Percentiles rank a stretch among this genome's conserved stretches.
Conservation (phyloP, 2,113 vertebrate species). For the Syrmaticus mikado region DNA sequence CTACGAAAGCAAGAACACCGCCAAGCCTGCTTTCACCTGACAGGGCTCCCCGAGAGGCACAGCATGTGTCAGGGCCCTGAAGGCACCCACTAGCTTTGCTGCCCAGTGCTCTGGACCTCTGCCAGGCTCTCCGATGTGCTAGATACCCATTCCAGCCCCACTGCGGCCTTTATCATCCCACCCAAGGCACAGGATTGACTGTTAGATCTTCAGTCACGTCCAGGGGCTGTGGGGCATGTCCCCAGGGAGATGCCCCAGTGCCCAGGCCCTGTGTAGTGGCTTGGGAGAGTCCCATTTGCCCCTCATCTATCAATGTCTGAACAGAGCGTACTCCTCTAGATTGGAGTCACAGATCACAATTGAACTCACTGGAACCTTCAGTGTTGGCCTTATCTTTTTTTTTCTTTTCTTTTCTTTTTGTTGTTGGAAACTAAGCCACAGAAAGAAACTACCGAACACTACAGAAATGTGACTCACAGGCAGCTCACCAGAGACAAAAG, state of each 20-base stretch:
- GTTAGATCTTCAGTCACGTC: not conserved
- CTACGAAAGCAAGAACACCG: not conserved
- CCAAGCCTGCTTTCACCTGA: not conserved
- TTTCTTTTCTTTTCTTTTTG: not conserved
- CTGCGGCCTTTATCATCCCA: not conserved
- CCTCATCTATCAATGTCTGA: rapidly evolving
- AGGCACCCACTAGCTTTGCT: not conserved
- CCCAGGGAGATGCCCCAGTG: not conserved
- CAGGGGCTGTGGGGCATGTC: not conserved
- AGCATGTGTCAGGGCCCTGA: rapidly evolving
- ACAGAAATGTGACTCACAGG: conserved; percentile 12
- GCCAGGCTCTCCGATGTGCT: no score
- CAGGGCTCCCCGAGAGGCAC: not conserved
- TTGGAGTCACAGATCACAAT: not conserved
- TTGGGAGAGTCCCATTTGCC: rapidly evolving
- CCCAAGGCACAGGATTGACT: not conserved
- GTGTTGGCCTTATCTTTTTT: not conserved
- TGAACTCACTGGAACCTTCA: not conserved
- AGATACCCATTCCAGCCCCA: not conserved
- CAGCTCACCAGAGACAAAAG: conserved; percentile 67
- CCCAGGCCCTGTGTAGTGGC: not conserved
- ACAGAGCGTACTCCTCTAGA: not conserved
- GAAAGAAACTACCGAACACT: conserved; percentile 54
- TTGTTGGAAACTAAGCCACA: conserved; percentile 13
- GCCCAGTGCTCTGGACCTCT: not conserved